These are phyloP conservation scores for Neoaliturus tenellus DNA, from an alignment of 2,888 invertebrate genomes.

Conservation along the genomic window DNA sequence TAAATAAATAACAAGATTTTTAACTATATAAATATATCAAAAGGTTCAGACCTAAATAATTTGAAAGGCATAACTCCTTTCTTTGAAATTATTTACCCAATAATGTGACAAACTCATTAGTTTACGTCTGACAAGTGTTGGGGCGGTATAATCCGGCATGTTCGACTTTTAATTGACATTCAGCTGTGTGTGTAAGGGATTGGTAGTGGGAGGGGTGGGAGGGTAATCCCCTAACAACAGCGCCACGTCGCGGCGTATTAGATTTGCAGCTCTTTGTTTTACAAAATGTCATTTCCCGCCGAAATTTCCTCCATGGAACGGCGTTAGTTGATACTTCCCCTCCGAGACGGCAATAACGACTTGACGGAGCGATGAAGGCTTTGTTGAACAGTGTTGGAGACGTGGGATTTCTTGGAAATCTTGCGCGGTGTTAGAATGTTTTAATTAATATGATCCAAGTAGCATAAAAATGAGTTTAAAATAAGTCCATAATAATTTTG, in stretches of 20 bases:
- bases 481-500: no score
- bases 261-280: background rate
- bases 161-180: constrained; percentile 25
- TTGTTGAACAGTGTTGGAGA: no score
- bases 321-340: background rate
- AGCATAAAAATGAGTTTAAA: no score
- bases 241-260: background rate
- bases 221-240: background rate
- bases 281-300: constrained; percentile 21
- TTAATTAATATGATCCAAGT: no score
- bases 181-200: background rate
- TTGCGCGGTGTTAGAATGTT: no score
- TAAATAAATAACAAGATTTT: no score
- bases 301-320: background rate
- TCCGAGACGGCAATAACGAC: background rate
- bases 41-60: no score
- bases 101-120: background rate
- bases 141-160: background rate
- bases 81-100: background rate
- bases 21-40: no score
- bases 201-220: background rate
- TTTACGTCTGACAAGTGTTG: background rate
- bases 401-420: no score
- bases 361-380: no score
- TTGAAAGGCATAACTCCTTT: no score